Conservation (phyloP, 1,140 invertebrate genomes). For the Zaprionus nigranus region DNA sequence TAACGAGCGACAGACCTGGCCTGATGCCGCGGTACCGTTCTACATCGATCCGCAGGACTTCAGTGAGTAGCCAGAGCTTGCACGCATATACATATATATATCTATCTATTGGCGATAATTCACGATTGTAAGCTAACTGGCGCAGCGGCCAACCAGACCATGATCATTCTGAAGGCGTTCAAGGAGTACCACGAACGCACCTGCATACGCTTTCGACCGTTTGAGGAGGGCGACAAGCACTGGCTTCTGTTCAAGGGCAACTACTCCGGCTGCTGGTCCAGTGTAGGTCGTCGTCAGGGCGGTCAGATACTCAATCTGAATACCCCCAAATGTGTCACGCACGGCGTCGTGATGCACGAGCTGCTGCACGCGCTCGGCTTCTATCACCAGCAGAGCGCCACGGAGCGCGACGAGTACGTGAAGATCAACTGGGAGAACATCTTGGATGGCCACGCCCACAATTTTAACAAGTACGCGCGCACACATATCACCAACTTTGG, state of each 20-base stretch:
- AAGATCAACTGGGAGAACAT: conserved; percentile 89
- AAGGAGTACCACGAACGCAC: conserved; percentile 89
- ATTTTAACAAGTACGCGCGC: conserved; percentile 89
- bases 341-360: conserved; percentile 87
- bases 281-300: conserved; percentile 88
- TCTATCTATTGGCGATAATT: conserved; percentile 60
- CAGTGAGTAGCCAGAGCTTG: conserved; percentile 85
- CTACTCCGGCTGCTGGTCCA: conserved; percentile 92
- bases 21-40: conserved; percentile 87
- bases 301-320: conserved; percentile 87
- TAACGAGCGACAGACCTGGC: conserved; percentile 87
- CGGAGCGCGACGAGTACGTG: conserved; percentile 89
- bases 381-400: conserved; percentile 90
- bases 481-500: conserved; percentile 88
- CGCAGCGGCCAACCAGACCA: conserved; percentile 83
- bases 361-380: conserved; percentile 90
- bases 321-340: conserved; percentile 86
- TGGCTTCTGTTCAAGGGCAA: conserved; percentile 88
- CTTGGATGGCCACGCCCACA: conserved; percentile 87
- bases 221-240: conserved; percentile 87
- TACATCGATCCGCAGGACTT: conserved; percentile 88
- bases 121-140: conserved; percentile 24
- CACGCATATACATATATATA: conserved; percentile 70
- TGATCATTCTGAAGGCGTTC: conserved; percentile 87
- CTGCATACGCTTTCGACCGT: conserved; percentile 90